A percentile compares a stretch with the other conserved stretches of the same genome.
Evolutionary conservation across 2,113 vertebrate genomes (phyloP).

Genomic region (Gobiocypris rarus): DNA sequence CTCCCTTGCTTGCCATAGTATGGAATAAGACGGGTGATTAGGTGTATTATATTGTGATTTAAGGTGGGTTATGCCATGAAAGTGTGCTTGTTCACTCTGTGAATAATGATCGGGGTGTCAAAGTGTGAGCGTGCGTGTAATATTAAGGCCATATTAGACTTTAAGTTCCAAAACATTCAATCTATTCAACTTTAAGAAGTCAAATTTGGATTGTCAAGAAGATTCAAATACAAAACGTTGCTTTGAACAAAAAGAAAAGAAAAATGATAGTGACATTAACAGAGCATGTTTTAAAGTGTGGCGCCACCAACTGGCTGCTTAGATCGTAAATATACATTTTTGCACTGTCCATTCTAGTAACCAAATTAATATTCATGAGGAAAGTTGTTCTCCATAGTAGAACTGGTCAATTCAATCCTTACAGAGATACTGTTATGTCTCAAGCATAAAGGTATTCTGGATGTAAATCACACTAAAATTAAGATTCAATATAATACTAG

Average conservation of each 20-base stretch:
- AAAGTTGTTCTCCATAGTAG: not conserved
- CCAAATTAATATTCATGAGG: not conserved
- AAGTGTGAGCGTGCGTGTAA: not conserved
- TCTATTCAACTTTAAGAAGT: no score
- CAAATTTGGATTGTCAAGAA: not conserved
- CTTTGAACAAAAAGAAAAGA: not conserved
- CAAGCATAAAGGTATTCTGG: not conserved
- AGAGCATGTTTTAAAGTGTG: no score
- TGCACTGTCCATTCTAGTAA: not conserved
- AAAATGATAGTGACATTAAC: no score
- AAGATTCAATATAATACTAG: not conserved
- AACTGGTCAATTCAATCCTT: not conserved
- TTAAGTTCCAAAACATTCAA: not conserved
- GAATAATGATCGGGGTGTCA: constrained; percentile 34
- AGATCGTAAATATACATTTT: not conserved
- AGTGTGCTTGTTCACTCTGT: constrained; percentile 31
- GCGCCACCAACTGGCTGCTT: not conserved
- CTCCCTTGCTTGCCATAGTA: constrained; percentile 29
- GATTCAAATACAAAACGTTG: no score
- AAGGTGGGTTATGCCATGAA: constrained; percentile 22
- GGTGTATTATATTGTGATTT: constrained; percentile 44
- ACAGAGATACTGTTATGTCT: not conserved
- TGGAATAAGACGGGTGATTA: constrained; percentile 23
- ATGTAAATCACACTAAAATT: not conserved
- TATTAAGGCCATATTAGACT: not conserved